Conservation (phyloP, 2,888 invertebrate genomes). For the Cephus runcator region DNA sequence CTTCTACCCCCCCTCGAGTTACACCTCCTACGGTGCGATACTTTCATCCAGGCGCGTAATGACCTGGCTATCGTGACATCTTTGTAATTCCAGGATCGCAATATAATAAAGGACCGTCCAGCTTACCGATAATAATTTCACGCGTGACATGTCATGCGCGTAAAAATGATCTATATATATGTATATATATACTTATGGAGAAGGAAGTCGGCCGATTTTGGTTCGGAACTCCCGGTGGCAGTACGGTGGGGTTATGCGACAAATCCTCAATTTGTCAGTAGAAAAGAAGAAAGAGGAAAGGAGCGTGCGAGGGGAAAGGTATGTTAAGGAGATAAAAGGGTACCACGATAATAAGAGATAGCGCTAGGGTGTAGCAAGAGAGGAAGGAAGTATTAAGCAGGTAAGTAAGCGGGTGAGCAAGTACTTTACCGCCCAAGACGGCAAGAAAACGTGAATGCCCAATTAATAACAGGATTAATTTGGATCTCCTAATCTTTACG, state of each 20-base stretch:
- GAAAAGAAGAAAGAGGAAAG: constrained; percentile 9
- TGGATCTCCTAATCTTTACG: constrained; percentile 32
- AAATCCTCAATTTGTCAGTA: constrained; percentile 43
- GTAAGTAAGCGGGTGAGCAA: constrained; percentile 26
- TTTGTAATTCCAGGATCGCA: too few species aligned
- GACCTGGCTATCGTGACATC: too few species aligned
- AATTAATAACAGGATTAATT: constrained; percentile 50
- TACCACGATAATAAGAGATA: neutral
- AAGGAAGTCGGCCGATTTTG: neutral
- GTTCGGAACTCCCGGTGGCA: neutral
- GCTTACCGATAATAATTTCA: constrained; percentile 6
- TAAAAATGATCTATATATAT: neutral
- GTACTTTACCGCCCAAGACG: constrained; percentile 30
- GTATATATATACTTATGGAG: neutral
- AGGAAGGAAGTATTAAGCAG: constrained; percentile 12
- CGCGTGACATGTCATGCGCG: constrained; percentile 27
- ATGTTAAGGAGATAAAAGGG: constrained; percentile 6
- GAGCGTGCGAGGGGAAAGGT: constrained; percentile 1
- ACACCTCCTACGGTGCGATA: too few species aligned
- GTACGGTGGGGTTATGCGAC: constrained; percentile 15
- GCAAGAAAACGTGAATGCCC: constrained; percentile 28
- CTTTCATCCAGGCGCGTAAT: too few species aligned
- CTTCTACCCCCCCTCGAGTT: neutral
- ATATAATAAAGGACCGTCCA: too few species aligned
- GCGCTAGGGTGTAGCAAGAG: neutral